Conservation (phyloP, 1,140 invertebrate genomes). For the Pentalonia nigronervosa region DNA sequence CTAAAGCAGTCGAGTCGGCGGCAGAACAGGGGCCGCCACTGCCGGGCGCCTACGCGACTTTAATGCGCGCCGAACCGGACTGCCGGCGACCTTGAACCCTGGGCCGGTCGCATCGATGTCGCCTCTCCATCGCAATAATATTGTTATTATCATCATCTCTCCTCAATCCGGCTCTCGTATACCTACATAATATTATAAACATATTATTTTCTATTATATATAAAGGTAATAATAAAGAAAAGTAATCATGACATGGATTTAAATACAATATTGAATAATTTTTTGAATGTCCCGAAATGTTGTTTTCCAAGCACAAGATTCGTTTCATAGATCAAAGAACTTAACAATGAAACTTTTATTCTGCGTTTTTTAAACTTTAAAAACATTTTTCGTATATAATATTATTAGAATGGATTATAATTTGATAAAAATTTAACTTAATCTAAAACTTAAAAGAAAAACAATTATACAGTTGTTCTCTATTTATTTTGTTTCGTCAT, state of each 20-base stretch:
- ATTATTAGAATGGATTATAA: background rate
- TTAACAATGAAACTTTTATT: background rate
- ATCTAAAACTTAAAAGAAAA: too few species aligned
- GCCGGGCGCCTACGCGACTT: background rate
- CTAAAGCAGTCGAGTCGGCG: background rate
- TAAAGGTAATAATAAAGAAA: too few species aligned
- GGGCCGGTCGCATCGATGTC: too few species aligned
- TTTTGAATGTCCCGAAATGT: too few species aligned
- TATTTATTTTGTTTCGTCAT: too few species aligned
- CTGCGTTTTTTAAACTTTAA: background rate
- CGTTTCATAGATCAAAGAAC: background rate
- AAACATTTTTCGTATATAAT: too few species aligned
- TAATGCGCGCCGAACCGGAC: background rate
- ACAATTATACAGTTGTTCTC: too few species aligned
- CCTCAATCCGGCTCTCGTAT: background rate
- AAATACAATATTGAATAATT: background rate
- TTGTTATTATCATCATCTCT: background rate
- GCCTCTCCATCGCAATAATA: background rate
- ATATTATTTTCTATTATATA: background rate
- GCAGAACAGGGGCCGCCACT: background rate
- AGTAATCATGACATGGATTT: background rate
- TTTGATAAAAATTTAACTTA: too few species aligned
- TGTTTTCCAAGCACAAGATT: background rate
- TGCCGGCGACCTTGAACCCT: background rate
- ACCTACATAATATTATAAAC: background rate